These are phyloP conservation scores for Antheraea mylitta DNA, from an alignment of 1,140 invertebrate genomes.

Conservation along the genomic window DNA sequence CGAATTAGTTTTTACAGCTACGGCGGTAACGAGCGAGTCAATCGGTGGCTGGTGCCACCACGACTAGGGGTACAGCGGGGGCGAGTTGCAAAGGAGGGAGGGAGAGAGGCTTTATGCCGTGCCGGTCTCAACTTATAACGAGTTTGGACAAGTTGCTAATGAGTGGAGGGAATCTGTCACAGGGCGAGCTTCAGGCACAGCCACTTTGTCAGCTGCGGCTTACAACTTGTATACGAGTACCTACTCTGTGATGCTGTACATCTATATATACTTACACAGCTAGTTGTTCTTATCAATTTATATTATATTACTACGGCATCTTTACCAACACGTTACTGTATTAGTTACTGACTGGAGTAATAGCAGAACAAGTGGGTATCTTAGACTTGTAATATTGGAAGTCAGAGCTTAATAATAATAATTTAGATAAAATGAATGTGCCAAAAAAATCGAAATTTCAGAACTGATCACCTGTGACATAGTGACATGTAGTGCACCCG, in stretches of 20 bases:
- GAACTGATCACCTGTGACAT: slow-evolving; percentile 1
- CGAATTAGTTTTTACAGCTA: slow-evolving; percentile 16
- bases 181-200: slow-evolving; percentile 15
- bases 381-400: too few relatives aligned
- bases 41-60: slow-evolving; percentile 16
- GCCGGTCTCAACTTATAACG: slow-evolving; percentile 53
- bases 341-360: too few relatives aligned
- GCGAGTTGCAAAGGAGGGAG: slow-evolving; percentile 2
- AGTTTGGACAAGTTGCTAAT: slow-evolving; percentile 67
- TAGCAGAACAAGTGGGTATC: too few relatives aligned
- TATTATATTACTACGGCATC: too few relatives aligned
- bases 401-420: too few relatives aligned
- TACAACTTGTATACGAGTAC: background rate
- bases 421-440: too few relatives aligned
- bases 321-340: too few relatives aligned
- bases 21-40: slow-evolving; percentile 28
- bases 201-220: slow-evolving; percentile 16
- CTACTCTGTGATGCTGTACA: background rate
- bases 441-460: background rate
- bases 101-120: slow-evolving; percentile 24
- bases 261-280: background rate
- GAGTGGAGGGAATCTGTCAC: slow-evolving; percentile 42
- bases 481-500: background rate
- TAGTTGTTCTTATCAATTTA: background rate
- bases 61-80: background rate